Conservation (phyloP, 1,140 invertebrate genomes). For the Branchinecta lynchi region DNA sequence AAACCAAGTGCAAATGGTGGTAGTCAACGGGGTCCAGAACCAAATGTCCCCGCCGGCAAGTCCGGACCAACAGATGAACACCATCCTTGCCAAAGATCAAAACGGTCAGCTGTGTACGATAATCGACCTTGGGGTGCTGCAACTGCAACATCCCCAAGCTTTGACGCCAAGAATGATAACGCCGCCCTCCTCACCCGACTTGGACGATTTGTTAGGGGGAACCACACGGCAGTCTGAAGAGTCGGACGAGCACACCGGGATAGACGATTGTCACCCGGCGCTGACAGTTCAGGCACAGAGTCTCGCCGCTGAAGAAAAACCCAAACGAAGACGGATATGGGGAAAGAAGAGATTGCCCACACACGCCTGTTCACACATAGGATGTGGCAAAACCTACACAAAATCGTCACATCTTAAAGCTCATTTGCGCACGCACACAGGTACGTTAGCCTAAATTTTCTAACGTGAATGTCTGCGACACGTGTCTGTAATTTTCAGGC, state of each 20-base stretch:
- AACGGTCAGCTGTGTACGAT: background rate
- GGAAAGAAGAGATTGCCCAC: slow-evolving; percentile 39
- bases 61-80: slow-evolving; percentile 30
- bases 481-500: too few relatives aligned
- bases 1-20: background rate
- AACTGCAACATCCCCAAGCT: background rate
- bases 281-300: slow-evolving; percentile 4
- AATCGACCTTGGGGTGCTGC: slow-evolving; percentile 2
- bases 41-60: slow-evolving; percentile 39
- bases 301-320: slow-evolving; percentile 18
- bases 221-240: background rate
- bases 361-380: slow-evolving; percentile 43
- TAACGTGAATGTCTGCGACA: too few relatives aligned
- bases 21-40: slow-evolving; percentile 25
- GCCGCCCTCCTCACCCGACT: slow-evolving; percentile 39
- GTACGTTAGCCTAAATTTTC: background rate
- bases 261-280: background rate
- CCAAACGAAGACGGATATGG: slow-evolving; percentile 34
- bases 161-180: slow-evolving; percentile 32
- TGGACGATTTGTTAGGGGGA: slow-evolving; percentile 30
- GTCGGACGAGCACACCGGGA: slow-evolving; percentile 3
- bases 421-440: slow-evolving; percentile 45
- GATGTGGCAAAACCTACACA: slow-evolving; percentile 47
- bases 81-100: background rate
- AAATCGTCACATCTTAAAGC: slow-evolving; percentile 53